A percentile compares a stretch with the other conserved stretches of the same genome.
phyloP scores from a whole-genome alignment of 2,888 invertebrate genomes.

The Leptarthrus brevirostris region DNA sequence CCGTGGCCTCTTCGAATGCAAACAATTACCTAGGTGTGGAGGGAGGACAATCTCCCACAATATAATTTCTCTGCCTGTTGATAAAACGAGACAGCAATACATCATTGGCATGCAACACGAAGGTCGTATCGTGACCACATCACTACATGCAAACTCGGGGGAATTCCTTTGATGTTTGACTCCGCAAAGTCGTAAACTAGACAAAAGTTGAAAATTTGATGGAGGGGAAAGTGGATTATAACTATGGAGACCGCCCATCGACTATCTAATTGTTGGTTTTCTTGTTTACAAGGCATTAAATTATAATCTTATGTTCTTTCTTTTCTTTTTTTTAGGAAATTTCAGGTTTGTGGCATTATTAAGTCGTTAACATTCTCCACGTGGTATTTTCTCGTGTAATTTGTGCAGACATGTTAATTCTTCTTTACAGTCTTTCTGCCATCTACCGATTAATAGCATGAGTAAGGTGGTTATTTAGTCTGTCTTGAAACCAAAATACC shows the following conservation, averaged over 20 bases:
- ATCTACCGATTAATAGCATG: slow-evolving; percentile 46
- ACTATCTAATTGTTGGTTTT: slow-evolving; percentile 10
- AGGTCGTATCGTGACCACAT: not conserved
- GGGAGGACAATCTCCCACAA: slow-evolving; percentile 8
- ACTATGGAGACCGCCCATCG: slow-evolving; percentile 27
- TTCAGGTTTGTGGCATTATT: not conserved
- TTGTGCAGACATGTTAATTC: slow-evolving; percentile 16
- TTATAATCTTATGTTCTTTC: not conserved
- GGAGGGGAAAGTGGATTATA: slow-evolving; percentile 39
- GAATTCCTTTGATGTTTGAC: slow-evolving; percentile 36
- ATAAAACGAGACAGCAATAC: not conserved
- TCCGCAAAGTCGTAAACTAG: slow-evolving; percentile 32
- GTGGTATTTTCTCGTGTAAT: slow-evolving; percentile 24
- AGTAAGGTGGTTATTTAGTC: slow-evolving; percentile 7
- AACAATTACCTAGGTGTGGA: not conserved
- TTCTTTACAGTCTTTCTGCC: slow-evolving; percentile 31
- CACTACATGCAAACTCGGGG: not conserved
- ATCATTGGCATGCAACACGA: not conserved
- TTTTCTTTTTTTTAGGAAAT: not conserved
- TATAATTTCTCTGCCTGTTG: not conserved
- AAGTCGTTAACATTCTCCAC: slow-evolving; percentile 11
- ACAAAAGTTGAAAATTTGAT: slow-evolving; percentile 27
- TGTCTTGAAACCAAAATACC: slow-evolving; percentile 37
- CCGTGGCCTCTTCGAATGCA: not conserved
- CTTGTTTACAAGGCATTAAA: slow-evolving; percentile 7